Base-by-base conservation (phyloP, 2,888 invertebrate species). In the Anthophora plumipes region DNA sequence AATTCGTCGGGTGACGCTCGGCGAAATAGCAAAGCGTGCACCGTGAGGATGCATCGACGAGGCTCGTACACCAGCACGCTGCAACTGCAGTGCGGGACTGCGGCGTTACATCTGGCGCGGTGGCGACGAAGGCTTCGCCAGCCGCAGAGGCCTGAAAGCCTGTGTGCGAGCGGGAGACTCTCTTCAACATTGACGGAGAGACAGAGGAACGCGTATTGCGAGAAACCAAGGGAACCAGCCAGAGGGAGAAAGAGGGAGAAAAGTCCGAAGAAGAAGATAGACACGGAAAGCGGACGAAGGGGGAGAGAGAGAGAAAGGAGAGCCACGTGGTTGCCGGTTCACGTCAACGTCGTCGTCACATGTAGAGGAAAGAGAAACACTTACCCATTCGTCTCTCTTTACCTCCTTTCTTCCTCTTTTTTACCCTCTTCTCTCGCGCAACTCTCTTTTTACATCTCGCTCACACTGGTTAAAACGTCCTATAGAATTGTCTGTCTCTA, bases 1-100 rank as follows among this genome's bases (percentile, higher is more conserved):
- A 48, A 66, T 59, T 64, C 46, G 69, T n/a, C 55, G 55, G 22
- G 17, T 31, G 68, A 52, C 39, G n/a, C 25, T 60, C 37, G 37
- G 52, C 46, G 66, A 46, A 37, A 22, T 25, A 52, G 50, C 48
- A 31, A 3, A 14, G 14, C 17, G 60, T 17, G 70, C 54, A 57
- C 31, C 37, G 41, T 50, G 77, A 68, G 74, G 50, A 69, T 61
- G 83, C 55, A 61, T 63, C 73, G 63, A 70, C 70, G 77, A 20
- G 41, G 72, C 72, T 67, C 82, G 79, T 84, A 79, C 80, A 77
- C 78, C 79, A 80, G 82, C 82, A 82, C 81, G 86, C 69, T 84
- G 85, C 84, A 86, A 90, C 91, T 91, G 92, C 91, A 91, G 89
- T 91, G 91, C 90, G 89, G 92, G 89, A 91, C 90, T 90, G 89